Evolutionary conservation across 92 coral and sea anemone species (phyloP), one percentile per base, ranked within the genome.

Genomic region (Epizoanthus rinbou): DNA sequence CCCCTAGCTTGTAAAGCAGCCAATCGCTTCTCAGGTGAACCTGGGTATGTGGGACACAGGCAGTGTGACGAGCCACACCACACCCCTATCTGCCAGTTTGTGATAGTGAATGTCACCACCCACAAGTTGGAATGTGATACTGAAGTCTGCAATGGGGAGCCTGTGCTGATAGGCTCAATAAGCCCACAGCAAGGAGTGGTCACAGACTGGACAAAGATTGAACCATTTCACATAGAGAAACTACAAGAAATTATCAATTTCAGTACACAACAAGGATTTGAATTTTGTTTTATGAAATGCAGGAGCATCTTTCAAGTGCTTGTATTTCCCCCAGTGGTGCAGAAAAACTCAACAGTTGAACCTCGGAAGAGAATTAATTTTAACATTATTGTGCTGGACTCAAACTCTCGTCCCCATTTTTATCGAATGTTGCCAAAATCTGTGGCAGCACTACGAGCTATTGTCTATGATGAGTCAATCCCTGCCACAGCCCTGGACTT

Each of bases 261-360:
- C 9, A 80, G 66, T 18, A 24, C 71, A 11, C 16, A 69, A 41
- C 71, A 84, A 45, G 88, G 85, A 19, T 85, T 84, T 57, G 75
- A 85, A 22, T 88, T 88, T 64, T 80, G 83, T 33, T 88, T 88
- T 62, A 52, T 88, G 56, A 84, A 84, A 79, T 88, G 91, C 50
- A 85, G 80, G 4, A 59, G 66, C 53, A 57, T 88, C 15, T 33
- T 62, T 22, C 89, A 86, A 59, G 89, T 69, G 4, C 70, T 86
- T 17, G 3, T 80, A 6, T 75, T 86, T 39, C 89, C 85, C 47
- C 85, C 74, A 64, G 73, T 11, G 43, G 16, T 79, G 22, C 39
- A 57, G 4, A 13, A 24, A 16, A 80, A 83, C 24, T 37, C 73
- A 11, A 73, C 54, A 4, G 31, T 13, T 17, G 41, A 82, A 21